Evolutionary conservation across 2,797 vertebrate genomes (phyloP), one percentile per base, ranked within the genome.

Genomic region (Cheirogaleus major): DNA sequence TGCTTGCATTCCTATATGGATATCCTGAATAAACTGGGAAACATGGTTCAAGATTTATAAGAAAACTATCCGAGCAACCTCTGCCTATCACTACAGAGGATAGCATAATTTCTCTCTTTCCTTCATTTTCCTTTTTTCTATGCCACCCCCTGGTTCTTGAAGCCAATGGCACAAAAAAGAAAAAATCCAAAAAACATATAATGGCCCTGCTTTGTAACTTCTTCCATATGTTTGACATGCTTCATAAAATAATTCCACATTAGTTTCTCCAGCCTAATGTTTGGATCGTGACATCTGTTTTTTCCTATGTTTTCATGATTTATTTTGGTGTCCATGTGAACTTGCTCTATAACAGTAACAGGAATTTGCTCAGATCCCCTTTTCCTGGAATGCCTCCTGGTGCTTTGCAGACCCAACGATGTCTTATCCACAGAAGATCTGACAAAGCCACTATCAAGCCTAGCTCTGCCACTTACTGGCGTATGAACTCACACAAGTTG

Each of bases 311-410:
- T 96, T 92, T 95, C 82, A 17, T 79, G 97, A 95, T 97, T 97
- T 96, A 52, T 86, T 97, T 92, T 96, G 95, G 38, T 94, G 89
- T 93, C 90, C 93, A n/a, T 69, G 80, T 94, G 95, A 96, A 96
- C 85, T 91, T 91, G 93, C 32, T 52, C 41, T 48, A 0, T 30
- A 96, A 67, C 27, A 80, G 7, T 57, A 14, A 2, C 2, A 97
- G 96, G 95, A 91, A 96, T 65, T 92, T 27, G 50, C 95, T 98
- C 95, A 35, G 67, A 79, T 35, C 86, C 52, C 70, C 67, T 95
- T 91, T 70, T 76, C 69, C 78, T 82, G 78, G 78, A 88, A 48
- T 35, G 52, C 70, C 41, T 96, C 70, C 83, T 69, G 25, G 38
- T 80, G 61, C 50, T 43, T 70, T 59, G 15, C 72, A 55, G 67